These are phyloP conservation scores for Alouatta caraya DNA, from an alignment of 2,797 vertebrate species.

Conservation along the genomic window DNA sequence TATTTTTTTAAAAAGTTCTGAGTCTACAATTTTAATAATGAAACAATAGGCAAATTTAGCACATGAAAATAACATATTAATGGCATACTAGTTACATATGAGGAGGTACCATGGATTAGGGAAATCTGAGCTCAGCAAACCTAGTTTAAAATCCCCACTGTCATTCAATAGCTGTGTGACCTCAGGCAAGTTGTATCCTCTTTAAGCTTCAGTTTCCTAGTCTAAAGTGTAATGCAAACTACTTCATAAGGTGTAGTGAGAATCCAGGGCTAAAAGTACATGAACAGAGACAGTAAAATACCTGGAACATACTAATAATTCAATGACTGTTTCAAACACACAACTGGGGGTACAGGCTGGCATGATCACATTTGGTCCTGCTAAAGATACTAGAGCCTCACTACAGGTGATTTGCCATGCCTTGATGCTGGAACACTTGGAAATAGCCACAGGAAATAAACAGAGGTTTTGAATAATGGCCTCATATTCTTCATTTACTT, in stretches of 20 bases:
- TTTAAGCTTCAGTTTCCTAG: conserved; percentile 6
- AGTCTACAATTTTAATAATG: neutral
- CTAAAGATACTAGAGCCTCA: neutral
- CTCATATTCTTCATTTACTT: neutral
- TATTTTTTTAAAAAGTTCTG: neutral
- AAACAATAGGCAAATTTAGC: neutral
- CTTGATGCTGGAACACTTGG: neutral
- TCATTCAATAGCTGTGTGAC: conserved; percentile 46
- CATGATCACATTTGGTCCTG: neutral
- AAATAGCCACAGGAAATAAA: conserved; percentile 20
- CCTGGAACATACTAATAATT: neutral
- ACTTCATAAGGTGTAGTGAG: neutral
- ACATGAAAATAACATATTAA: neutral
- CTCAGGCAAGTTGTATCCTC: conserved; percentile 46
- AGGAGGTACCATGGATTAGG: neutral
- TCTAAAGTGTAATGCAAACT: neutral
- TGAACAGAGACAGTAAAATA: neutral
- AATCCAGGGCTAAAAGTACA: neutral
- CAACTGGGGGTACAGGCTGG: neutral
- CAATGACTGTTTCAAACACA: neutral
- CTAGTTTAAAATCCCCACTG: neutral
- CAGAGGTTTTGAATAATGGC: neutral
- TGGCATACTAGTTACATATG: neutral
- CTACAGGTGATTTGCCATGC: neutral
- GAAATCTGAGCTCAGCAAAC: neutral